Base-by-base conservation (phyloP, 2,888 invertebrate genomes). In the Dolichopus griseipennis region DNA sequence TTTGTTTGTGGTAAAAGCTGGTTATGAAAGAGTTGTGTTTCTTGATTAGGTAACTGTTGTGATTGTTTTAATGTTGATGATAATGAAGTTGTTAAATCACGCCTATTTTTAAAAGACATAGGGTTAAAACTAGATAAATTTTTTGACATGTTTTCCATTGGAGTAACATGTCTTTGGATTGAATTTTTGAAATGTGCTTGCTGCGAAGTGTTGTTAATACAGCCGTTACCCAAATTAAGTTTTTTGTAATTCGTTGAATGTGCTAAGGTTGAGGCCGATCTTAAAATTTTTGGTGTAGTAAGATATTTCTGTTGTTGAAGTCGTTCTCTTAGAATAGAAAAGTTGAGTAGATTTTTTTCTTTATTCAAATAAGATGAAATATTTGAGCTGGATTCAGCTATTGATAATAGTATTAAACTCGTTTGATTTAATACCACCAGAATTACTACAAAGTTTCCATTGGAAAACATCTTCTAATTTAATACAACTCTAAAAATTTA, bases 361-460 rank as follows among this genome's bases (percentile, higher is more conserved):
- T 71, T 69, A 68, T 72, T 69, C 61, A 67, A 69, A 69, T 66
- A 68, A 41, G 69, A 70, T 68, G 68, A 69, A 62, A 34, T 70
- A 71, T 69, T 71, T 70, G 71, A 72, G 65, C 71, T 71, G 64
- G 71, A 70, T 71, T 72, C 72, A 70, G 74, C 73, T 68, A 73
- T 73, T 71, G 71, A 70, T 68, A 72, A 71, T 66, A 71, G 69
- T 65, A 73, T 72, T 66, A 73, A 71, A 69, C 70, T 73, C 69
- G 69, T 71, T 65, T 72, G 71, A 68, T 74, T 72, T 66, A 74
- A 70, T 69, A 75, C 70, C 72, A 73, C 72, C 68, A 75, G 71
- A 70, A 73, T 73, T 71, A 73, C 72, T 69, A 74, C 72, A 72
- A 73, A 69, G 71, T 75, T 73, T 72, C 73, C 74, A 73, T 73